Base-by-base conservation (phyloP, 2,888 invertebrate species). In the Nemotelus pantherinus region DNA sequence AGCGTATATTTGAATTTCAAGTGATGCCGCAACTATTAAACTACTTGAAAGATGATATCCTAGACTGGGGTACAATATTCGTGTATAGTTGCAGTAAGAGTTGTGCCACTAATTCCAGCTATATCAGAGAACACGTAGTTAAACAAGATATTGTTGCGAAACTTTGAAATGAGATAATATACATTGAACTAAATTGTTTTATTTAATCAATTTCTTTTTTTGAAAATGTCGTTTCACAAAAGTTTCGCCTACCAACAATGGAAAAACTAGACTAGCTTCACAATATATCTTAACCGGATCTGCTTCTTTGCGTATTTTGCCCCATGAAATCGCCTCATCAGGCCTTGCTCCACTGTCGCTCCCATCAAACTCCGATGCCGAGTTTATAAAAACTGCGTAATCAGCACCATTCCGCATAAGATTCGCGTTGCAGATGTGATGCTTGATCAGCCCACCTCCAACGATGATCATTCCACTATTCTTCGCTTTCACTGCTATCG, bases 381-480 rank as follows among this genome's bases (percentile, higher is more conserved):
- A 99, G 86, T 99, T 99, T 9, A 99, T 88, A 86, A 94, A 99
- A 0, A 99, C 97, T 0, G 97, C 90, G 88, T 90, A 99, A 86
- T 99, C 97, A 0, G 98, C 97, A 25, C 99, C 99, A 86, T 99
- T 99, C 82, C 99, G 93, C 99, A 99, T 99, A 77, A 99, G 90
- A 89, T 99, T 99, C 2, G 99, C 98, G 89, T 99, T 99, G 88
- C 97, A 98, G 82, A 99, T 98, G 85, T 99, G 99, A 88, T 99
- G 99, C 87, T 99, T 99, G n/a, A 99, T 90, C 0, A 99, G 89
- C 6, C 98, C 98, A 1, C 98, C 98, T 3, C 99, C 99, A 78
- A 99, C 87, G 79, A 99, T 97, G 57, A 99, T 93, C 91, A 99
- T 95, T 9, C 99, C 99, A n/a, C 95, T 94, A 84, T 96, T 94